Evolutionary conservation across 1,140 invertebrate genomes (phyloP), one percentile per base, ranked within the genome.

Genomic region (Panagrolaimus sp.): DNA sequence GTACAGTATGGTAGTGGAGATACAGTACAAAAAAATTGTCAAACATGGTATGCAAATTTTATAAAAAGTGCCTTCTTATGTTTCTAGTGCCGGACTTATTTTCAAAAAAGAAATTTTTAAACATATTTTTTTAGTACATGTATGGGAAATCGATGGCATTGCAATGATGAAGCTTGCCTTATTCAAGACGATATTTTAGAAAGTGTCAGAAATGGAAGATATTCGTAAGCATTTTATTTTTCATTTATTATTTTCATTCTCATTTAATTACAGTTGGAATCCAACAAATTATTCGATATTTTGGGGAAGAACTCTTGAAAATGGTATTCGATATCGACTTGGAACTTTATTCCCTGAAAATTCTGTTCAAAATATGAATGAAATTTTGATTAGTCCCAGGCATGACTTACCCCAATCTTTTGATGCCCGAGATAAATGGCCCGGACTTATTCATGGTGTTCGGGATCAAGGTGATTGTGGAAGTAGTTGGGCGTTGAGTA

Each of bases 401-500:
- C 26, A 48, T 32, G 75, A 71, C 10, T 71, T 85, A n/a, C 83
- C 84, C 0, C 71, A 79, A 1, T 73, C 86, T 46, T 95, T 96
- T 82, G 91, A 95, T 82, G 85, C 91, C 0, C 85, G 90, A 1
- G 78, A 84, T 0, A 86, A 87, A 52, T 96, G 93, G 93, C 87
- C 87, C 0, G 85, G 86, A 0, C 86, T 87, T 38, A 89, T 95
- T 43, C 88, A 89, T 0, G 86, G 85, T 0, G 86, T 95, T 10
- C 84, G 88, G 12, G 92, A 97, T 84, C 94, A 97, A 84, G 90
- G 90, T 68, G 92, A 93, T 89, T 88, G 93, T 79, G 92, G 89
- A 0, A 88, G 91, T 0, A 94, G 93, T 1, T 96, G 93, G 93
- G 93, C 92, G 0, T 88, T 96, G 45, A 91, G 91, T 0, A 91